A percentile compares a stretch with the other conserved stretches of the same genome.
phyloP scores from a whole-genome alignment of 2,797 vertebrate genomes.

The Microcaecilia unicolor region DNA sequence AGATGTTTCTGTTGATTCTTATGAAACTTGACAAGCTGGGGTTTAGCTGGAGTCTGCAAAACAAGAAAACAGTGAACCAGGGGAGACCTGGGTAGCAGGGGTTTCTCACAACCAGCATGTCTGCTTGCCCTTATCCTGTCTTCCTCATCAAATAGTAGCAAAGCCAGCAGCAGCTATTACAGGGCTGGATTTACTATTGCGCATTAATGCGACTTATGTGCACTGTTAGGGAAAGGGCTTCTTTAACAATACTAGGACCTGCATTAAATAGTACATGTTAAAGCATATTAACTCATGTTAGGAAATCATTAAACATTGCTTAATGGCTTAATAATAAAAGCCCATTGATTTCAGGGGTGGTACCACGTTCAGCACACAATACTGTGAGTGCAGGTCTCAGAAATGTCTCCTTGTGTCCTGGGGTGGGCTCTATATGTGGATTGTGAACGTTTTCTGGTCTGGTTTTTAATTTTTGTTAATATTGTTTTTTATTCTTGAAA shows the following conservation, averaged over 20 bases:
- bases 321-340: neutral
- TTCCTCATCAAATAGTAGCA: neutral
- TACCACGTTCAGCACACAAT: too few species aligned
- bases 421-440: constrained; percentile 1
- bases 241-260: too few species aligned
- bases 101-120: neutral
- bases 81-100: neutral
- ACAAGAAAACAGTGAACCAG: neutral
- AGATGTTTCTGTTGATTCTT: too few species aligned
- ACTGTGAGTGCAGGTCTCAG: constrained; percentile 1
- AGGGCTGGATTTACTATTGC: too few species aligned
- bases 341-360: neutral
- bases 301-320: neutral
- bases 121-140: neutral
- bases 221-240: too few species aligned
- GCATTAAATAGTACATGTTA: too few species aligned
- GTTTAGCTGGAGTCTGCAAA: too few species aligned
- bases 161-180: neutral
- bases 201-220: too few species aligned
- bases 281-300: too few species aligned
- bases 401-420: neutral
- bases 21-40: too few species aligned
- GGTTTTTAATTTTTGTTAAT: too few species aligned
- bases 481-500: neutral
- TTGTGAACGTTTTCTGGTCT: constrained; percentile 7